Base-by-base conservation (phyloP, 2,113 vertebrate genomes). In the Seriola quinqueradiata region DNA sequence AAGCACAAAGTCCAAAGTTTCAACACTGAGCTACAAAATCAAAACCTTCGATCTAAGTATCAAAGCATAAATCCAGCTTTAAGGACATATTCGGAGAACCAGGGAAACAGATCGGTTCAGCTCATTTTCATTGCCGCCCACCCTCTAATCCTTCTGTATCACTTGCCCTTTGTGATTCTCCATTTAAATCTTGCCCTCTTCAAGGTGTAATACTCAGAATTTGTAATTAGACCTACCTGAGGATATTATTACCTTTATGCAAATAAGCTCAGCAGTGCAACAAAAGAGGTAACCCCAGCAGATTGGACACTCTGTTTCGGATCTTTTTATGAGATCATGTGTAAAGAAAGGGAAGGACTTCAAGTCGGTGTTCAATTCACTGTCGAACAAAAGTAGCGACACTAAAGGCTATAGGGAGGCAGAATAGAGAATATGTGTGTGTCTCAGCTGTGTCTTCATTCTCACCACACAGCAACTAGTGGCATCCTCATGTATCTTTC, bases 401-500 rank as follows among this genome's bases (percentile, higher is more conserved):
- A 28, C 4, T 19, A 21, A 55, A 63, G 48, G 44, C n/a, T 54
- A 70, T 1, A 44, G 46, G 73, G 59, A 75, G 46, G 66, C 6
- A 65, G 54, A 81, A 19, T 7, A 46, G 50, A 52, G 46, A 50
- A 34, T n/a, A 54, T 25, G 48, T 61, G 54, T 46, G 32, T 42
- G 59, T 66, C 55, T 32, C 55, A 28, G 66, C 54, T 61, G 42
- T 69, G 25, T 40, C 40, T 67, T 77, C 52, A 63, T 23, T 55
- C 19, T 40, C 3, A 23, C 58, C 48, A 75, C 79, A 77, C 38
- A 79, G 85, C 76, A 87, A 85, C 84, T 76, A 50, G 89, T 90
- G 87, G 83, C 68, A 59, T 87, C 80, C 63, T 79, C 72, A 38
- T 88, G 87, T 19, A 70, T 74, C 79, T 89, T 63, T 69, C 76